Conservation (phyloP, 1,140 invertebrate species). For the Nephotettix cincticeps region DNA sequence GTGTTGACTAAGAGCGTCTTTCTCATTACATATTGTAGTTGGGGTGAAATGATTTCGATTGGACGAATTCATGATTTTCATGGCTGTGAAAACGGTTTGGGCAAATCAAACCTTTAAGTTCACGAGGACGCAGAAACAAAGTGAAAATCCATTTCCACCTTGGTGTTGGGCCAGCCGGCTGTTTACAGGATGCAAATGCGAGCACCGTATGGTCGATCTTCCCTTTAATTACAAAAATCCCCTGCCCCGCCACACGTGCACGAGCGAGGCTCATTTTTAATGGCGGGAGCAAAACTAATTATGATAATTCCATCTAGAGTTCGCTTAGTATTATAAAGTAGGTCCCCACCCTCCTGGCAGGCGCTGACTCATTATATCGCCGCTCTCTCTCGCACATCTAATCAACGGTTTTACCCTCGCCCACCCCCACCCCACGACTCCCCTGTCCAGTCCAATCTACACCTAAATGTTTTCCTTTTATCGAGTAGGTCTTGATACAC, state of each 20-base stretch:
- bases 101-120: too few relatives aligned
- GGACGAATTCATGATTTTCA: too few relatives aligned
- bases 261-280: conserved; percentile 7
- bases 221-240: conserved; percentile 20
- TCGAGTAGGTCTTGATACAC: conserved; percentile 22
- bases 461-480: conserved; percentile 23
- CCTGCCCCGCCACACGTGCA: background rate
- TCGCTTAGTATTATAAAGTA: conserved; percentile 49
- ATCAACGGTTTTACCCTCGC: conserved; percentile 27
- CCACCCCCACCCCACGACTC: background rate
- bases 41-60: too few relatives aligned
- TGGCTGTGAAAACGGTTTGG: too few relatives aligned
- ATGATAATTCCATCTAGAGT: conserved; percentile 31
- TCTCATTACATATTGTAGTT: too few relatives aligned
- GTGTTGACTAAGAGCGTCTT: too few relatives aligned
- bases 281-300: conserved; percentile 29
- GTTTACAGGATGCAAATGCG: conserved; percentile 9
- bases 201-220: conserved; percentile 19
- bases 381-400: conserved; percentile 29
- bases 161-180: background rate
- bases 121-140: too few relatives aligned
- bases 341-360: conserved; percentile 48
- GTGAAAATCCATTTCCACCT: too few relatives aligned
- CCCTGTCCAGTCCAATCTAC: conserved; percentile 21
- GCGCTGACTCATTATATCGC: conserved; percentile 45